phyloP scores from a whole-genome alignment of 2,888 invertebrate genomes.

The Hoplodrina ambigua region DNA sequence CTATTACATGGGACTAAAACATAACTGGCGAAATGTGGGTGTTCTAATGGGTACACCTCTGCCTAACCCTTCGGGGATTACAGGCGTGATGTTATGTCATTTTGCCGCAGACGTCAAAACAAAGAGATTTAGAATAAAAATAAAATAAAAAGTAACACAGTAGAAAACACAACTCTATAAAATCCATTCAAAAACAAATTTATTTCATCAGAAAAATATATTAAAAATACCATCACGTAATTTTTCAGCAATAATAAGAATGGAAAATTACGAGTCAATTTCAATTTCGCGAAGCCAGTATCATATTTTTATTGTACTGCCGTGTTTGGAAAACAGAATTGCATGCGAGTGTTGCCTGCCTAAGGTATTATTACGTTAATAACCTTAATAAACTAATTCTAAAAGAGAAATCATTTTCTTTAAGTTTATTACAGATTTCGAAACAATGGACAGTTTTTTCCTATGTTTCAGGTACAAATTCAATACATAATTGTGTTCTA shows the following conservation, averaged over 20 bases:
- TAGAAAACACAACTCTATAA: neutral
- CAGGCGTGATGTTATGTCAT: no score
- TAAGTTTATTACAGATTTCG: neutral
- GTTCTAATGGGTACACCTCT: no score
- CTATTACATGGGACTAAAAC: no score
- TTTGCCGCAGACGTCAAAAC: neutral
- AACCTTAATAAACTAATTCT: slow-evolving; percentile 23
- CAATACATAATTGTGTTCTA: no score
- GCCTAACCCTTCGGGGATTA: no score
- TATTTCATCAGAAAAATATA: slow-evolving; percentile 23
- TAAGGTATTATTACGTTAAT: slow-evolving; percentile 32
- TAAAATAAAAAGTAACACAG: neutral
- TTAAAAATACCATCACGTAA: slow-evolving; percentile 38
- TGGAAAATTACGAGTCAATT: slow-evolving; percentile 33
- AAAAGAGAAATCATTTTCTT: slow-evolving; percentile 1
- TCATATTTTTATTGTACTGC: slow-evolving; percentile 28
- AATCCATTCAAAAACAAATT: slow-evolving; percentile 4
- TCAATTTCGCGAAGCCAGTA: slow-evolving; percentile 21
- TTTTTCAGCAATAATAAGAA: slow-evolving; percentile 33
- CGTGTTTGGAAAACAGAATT: slow-evolving; percentile 42
- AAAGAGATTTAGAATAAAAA: neutral
- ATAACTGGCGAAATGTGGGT: no score
- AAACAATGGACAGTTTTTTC: neutral
- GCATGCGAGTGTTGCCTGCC: slow-evolving; percentile 9
- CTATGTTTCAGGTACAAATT: no score